Base-by-base conservation (phyloP, 2,888 invertebrate genomes). In the Rotaria sp. region DNA sequence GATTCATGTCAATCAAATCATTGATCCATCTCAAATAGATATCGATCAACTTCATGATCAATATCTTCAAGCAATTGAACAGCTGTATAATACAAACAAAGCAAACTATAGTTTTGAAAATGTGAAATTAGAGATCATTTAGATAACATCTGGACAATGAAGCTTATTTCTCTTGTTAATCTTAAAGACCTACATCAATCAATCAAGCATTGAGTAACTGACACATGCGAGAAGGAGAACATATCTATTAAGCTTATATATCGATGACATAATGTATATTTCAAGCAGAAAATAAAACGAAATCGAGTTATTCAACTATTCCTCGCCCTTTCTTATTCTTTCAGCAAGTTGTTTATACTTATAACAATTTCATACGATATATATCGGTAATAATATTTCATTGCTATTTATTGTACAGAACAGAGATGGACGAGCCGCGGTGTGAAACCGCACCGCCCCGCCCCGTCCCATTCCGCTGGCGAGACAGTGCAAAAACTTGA, bases 1-100 rank as follows among this genome's bases (percentile, higher is more conserved):
- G 35, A 67, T 67, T 67, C 67, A 67, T 67, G 67, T 67, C 67
- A 67, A 67, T 67, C 67, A 67, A 67, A 35, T 67, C 35, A 35
- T 67, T 67, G 67, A 67, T 30, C 67, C 67, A 67, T 35, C 67
- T 30, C 35, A 35, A 30, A 67, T 4, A 35, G 67, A 67, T 35
- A 67, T 67, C 15, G 67, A 67, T 67, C 67, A 67, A 35, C 67
- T 67, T 67, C 67, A 67, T 35, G 35, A 35, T 18, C 30, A 67
- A 67, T 67, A 67, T 35, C 30, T 67, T 67, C 35, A 67, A 30
- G 67, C 67, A 67, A 35, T 21, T 7, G 35, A 67, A 67, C 67
- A 67, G 35, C 35, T 67, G 35, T 67, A 35, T 35, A 35, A 67
- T 35, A 67, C 30, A 67, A 67, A 67, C 67, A 67, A 67, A 67